These are phyloP conservation scores for Thymelicus lineola DNA, from an alignment of 2,888 invertebrate species.

Conservation along the genomic window DNA sequence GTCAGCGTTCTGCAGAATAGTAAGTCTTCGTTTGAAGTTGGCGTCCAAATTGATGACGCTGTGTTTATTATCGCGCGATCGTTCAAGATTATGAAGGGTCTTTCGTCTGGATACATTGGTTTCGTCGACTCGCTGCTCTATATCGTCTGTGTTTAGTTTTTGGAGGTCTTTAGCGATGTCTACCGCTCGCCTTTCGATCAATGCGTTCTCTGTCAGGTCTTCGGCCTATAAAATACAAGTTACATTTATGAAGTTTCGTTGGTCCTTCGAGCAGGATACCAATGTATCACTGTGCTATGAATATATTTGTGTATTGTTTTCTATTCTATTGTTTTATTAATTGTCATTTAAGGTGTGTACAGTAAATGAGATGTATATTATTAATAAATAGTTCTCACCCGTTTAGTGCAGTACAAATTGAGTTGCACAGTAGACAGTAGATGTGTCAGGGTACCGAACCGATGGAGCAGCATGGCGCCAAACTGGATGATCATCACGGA, in stretches of 20 bases:
- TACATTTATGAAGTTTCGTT: background rate
- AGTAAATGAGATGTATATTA: no score
- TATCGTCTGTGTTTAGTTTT: conserved; percentile 92
- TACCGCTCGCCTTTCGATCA: conserved; percentile 94
- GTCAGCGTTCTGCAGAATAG: conserved; percentile 87
- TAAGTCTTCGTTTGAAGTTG: conserved; percentile 95
- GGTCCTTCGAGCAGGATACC: background rate
- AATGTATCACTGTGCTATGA: no score
- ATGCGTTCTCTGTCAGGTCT: conserved; percentile 92
- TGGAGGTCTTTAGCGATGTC: conserved; percentile 96
- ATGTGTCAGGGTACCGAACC: conserved; percentile 97
- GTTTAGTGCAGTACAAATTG: conserved; percentile 91
- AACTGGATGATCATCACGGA: conserved; percentile 97
- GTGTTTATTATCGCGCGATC: conserved; percentile 91
- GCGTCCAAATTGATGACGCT: conserved; percentile 96
- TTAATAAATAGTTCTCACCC: conserved; percentile 76
- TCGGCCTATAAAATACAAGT: conserved; percentile 84
- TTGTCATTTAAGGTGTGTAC: no score
- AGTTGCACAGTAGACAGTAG: conserved; percentile 96
- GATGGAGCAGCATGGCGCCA: conserved; percentile 98
- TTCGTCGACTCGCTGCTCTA: conserved; percentile 90
- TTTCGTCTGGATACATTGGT: conserved; percentile 91
- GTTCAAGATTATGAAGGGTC: conserved; percentile 95
- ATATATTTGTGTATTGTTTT: no score
- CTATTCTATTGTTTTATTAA: no score